phyloP scores from a whole-genome alignment of 2,113 vertebrate species.

The Cheirogaleus medius region DNA sequence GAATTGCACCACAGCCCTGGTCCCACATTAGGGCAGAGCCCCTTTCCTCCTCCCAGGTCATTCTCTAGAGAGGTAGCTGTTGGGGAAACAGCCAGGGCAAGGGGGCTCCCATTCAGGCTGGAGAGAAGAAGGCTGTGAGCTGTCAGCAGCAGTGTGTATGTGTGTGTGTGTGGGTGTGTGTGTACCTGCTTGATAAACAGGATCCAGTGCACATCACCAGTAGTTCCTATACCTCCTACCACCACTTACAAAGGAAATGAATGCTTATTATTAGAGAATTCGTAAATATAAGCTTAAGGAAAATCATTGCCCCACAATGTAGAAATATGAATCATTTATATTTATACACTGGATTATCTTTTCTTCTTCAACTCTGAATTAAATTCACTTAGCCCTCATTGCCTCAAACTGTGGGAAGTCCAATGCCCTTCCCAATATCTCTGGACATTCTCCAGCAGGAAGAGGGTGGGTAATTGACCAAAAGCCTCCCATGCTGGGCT shows the following conservation, averaged over 20 bases:
- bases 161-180: too few species aligned
- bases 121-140: not conserved
- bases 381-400: not conserved
- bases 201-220: not conserved
- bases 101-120: not conserved
- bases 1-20: not conserved
- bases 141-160: too few species aligned
- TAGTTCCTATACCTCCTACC: not conserved
- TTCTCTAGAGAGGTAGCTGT: not conserved
- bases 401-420: not conserved
- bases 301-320: not conserved
- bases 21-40: not conserved
- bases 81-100: not conserved
- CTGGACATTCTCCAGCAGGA: not conserved
- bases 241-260: not conserved
- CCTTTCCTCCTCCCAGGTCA: fast-evolving
- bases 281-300: not conserved
- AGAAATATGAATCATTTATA: not conserved
- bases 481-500: not conserved
- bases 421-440: not conserved
- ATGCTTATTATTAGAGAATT: not conserved
- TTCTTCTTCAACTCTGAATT: not conserved
- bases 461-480: not conserved
- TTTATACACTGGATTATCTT: not conserved
- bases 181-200: too few species aligned